These are phyloP conservation scores for Galeopterus variegatus DNA, from an alignment of 2,113 vertebrate genomes.

Conservation along the genomic window DNA sequence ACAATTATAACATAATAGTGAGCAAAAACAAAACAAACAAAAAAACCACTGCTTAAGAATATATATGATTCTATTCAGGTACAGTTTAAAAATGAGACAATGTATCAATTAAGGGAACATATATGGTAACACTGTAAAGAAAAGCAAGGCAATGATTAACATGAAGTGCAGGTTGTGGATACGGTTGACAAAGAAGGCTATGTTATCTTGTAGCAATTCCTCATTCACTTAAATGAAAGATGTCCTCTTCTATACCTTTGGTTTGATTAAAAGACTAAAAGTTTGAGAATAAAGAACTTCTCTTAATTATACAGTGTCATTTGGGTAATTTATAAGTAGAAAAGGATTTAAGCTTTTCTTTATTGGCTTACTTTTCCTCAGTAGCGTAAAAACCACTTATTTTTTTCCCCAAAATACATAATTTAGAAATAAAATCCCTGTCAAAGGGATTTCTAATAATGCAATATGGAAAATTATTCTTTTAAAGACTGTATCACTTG, in stretches of 20 bases:
- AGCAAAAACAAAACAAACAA: not conserved
- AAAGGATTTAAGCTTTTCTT: not conserved
- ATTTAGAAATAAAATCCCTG: constrained; percentile 59
- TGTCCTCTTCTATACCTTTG: not conserved
- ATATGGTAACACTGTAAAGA: not conserved
- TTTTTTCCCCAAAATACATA: not conserved
- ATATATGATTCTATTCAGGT: not conserved
- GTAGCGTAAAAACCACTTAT: constrained; percentile 52
- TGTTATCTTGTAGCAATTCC: not conserved
- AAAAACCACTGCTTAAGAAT: not conserved
- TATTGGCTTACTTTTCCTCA: not conserved
- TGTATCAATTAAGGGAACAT: not conserved
- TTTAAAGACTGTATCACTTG: not conserved
- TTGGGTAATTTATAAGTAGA: not conserved
- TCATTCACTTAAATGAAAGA: not conserved
- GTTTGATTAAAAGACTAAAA: not conserved
- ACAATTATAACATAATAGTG: not conserved
- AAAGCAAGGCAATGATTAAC: not conserved
- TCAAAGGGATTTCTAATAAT: constrained; percentile 39
- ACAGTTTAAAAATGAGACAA: not conserved
- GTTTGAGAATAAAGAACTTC: not conserved
- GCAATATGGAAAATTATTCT: constrained; percentile 30
- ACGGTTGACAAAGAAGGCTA: not conserved
- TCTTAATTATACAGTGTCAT: not conserved
- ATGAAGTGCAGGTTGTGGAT: not conserved